These are phyloP conservation scores for Ardeotis arabs DNA, from an alignment of 2,113 vertebrate genomes.

Conservation along the genomic window DNA sequence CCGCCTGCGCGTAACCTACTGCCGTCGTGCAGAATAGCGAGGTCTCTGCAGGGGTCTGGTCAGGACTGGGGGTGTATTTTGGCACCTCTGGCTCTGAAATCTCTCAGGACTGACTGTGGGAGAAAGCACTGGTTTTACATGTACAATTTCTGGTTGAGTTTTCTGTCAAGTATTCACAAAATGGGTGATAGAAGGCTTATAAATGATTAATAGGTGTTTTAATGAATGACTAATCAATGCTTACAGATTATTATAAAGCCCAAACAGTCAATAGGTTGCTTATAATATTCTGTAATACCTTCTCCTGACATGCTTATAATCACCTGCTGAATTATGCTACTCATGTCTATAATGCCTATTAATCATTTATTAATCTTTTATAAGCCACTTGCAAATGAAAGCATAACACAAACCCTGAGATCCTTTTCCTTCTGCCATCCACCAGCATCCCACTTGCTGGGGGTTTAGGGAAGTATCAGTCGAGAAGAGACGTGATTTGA, in stretches of 20 bases:
- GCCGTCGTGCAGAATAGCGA: rapidly evolving
- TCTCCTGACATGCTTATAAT: conserved; percentile 25
- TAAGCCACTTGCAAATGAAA: conserved; percentile 56
- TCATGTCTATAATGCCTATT: conserved; percentile 32
- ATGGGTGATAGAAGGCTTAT: neutral
- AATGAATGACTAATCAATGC: conserved; percentile 36
- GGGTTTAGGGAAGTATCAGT: neutral
- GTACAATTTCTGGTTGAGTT: neutral
- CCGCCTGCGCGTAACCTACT: neutral
- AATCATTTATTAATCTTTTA: conserved; percentile 65
- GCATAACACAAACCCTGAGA: neutral
- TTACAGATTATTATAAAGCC: conserved; percentile 35
- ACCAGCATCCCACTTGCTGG: rapidly evolving
- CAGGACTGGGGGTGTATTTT: neutral
- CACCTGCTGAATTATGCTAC: conserved; percentile 37
- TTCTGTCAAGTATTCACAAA: neutral
- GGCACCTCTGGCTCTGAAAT: neutral
- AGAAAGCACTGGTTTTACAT: neutral
- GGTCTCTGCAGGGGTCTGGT: neutral
- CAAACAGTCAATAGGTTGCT: conserved; percentile 49
- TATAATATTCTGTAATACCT: conserved; percentile 45
- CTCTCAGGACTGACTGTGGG: neutral
- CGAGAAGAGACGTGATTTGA: neutral
- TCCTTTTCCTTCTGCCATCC: neutral
- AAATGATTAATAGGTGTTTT: neutral